These are phyloP conservation scores for Celastrina argiolus DNA, from an alignment of 2,888 invertebrate species.

Conservation along the genomic window DNA sequence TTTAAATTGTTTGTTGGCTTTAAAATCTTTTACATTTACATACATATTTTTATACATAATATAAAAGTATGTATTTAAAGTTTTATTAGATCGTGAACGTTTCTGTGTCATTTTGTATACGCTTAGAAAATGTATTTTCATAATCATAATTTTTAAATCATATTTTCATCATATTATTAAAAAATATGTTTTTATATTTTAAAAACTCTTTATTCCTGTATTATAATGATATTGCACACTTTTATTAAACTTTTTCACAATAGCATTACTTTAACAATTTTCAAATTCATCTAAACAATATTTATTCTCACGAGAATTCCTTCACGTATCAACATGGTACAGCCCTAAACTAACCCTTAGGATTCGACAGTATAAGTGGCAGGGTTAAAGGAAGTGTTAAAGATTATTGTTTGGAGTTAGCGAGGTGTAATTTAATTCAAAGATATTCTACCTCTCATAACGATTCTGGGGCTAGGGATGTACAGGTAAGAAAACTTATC, in stretches of 20 bases:
- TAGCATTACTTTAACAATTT: no score
- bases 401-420: constrained; percentile 73
- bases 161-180: no score
- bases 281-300: no score
- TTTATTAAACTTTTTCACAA: no score
- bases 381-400: constrained; percentile 49
- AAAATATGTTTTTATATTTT: no score
- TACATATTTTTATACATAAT: neutral
- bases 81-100: no score
- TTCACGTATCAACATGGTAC: constrained; percentile 6
- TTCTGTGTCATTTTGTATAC: no score
- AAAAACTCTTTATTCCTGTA: no score
- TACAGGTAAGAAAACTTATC: neutral
- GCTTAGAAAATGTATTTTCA: no score
- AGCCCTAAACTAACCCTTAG: constrained; percentile 23
- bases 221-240: no score
- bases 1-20: neutral
- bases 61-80: no score
- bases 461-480: constrained; percentile 36
- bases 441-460: constrained; percentile 59
- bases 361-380: constrained; percentile 35
- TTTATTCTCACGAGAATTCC: neutral
- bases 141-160: no score
- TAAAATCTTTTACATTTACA: neutral
- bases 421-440: constrained; percentile 72